Evolutionary conservation across 2,888 invertebrate species (phyloP), one percentile per base, ranked within the genome.

Genomic region (Lymantria dispar): DNA sequence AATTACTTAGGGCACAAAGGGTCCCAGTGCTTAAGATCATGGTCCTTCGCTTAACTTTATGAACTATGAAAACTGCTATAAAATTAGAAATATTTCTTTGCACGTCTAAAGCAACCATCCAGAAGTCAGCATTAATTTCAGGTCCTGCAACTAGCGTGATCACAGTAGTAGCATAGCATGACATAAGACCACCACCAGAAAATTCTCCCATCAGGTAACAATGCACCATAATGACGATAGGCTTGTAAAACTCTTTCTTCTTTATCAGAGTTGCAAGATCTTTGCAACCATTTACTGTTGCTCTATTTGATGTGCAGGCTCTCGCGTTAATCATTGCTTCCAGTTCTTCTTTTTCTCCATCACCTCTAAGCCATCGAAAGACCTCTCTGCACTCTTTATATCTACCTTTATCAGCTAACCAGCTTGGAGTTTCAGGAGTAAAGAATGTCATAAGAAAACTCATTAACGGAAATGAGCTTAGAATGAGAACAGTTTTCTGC

Each of bases 371-470:
- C 88, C 92, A 94, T 47, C 80, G 78, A 12, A 94, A 93, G 0
- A 92, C 85, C 13, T 78, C 70, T 54, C 91, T 85, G 3, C 94
- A 94, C 45, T 93, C 90, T 0, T 87, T 85, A 1, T 84, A 76
- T 12, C 81, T 85, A 0, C 92, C 92, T 62, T 89, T 92, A 0
- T 92, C 83, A 0, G 93, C 86, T 10, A 95, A 70, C 94, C 94
- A 95, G 49, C 90, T 90, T 0, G 95, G 95, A 7, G 94, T 92
- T 78, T 95, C 95, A 0, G 94, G 94, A 0, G 72, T 73, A 37
- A 73, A 79, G 8, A 80, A 67, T 0, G 74, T 80, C 75, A 87
- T 79, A 5, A 80, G 22, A 7, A 93, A 72, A 30, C 93, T 87
- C 7, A 85, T 64, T 8, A 92, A 64, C 0, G 92, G 86, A 15